Evolutionary conservation across 2,113 vertebrate genomes (phyloP), one percentile per base, ranked within the genome.

Genomic region (Cichladusa arquata): DNA sequence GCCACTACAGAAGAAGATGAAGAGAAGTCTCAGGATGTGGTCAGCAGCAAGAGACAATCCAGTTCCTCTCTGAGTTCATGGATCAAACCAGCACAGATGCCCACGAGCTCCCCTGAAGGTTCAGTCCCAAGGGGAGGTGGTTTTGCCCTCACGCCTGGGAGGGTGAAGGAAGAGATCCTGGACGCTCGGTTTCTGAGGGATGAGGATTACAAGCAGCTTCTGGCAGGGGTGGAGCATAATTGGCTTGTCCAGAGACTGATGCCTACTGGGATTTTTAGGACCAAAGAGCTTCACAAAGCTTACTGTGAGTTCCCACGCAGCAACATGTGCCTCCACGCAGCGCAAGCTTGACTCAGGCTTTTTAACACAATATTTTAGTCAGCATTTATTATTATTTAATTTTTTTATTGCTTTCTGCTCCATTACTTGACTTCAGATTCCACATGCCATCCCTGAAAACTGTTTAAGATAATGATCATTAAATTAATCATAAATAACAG

Each of bases 161-260:
- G 51, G 38, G 54, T 1, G 0, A 92, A 83, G 61, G 96, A 96
- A 51, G 95, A 96, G 56, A 51, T 95, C 47, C 86, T 96, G 23
- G 77, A 91, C 0, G 95, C 97, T 61, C 98, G 98, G 16, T 61
- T 92, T 36, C 96, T 99, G 96, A 97, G 95, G 18, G 96, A 97
- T 9, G 91, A 96, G 8, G 99, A 99, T 93, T 98, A 98, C 92
- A 78, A 73, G 58, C 97, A 97, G 23, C 98, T 99, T 5, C 94
- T 99, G 71, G 98, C 98, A 18, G 99, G 99, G 23, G 98, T 99
- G 65, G 98, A 97, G 33, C 98, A 98, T 12, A 72, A 96, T 0
- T 99, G 99, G 98, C 97, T 99, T 33, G 83, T 98, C 66, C 96
- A 92, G 66, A 98, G 99, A 78, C 83, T 99, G 60, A 94, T 84